Evolutionary conservation across 2,113 vertebrate genomes (phyloP), one percentile per base, ranked within the genome.

Genomic region (Tachysurus fulvidraco): DNA sequence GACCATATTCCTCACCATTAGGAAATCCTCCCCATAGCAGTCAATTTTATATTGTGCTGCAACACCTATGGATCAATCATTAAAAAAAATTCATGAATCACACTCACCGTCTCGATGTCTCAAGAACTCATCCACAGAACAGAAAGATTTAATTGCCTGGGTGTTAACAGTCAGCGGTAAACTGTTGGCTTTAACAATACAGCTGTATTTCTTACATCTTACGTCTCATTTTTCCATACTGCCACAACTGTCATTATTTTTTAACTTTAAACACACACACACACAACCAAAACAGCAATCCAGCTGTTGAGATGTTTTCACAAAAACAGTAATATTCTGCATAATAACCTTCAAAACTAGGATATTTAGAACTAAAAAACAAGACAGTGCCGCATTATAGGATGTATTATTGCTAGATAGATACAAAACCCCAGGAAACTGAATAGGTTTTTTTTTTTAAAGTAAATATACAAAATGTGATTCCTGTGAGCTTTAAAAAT

Each of bases 11-110:
- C 87, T 91, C 76, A 95, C 86, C 85, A 90, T 88, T 28, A 94
- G 64, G 76, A 89, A 92, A 80, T 95, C 94, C 2, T 94, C 55
- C 0, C 92, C 94, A 0, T 91, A 90, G 90, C 94, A 95, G 5
- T 90, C 6, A 2, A 95, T 94, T 17, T 59, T 1, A 89, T 65
- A 50, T 8, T 90, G 78, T 17, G 89, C 84, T 92, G 87, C n/a
- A 77, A 44, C 44, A 86, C 59, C 23, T 46, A 28, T 9, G 23
- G 4, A 60, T 17, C 67, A 36, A 16, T 17, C 10, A 62, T 21
- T 81, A 2, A 4, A 52, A 52, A n/a, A 12, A 50, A 50, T 50
- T 78, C 54, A 84, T 57, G 23, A 64, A 36, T 76, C 44, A 87
- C 28, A 80, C 46, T 62, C 65, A 55, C 1, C 2, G 2, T 36